Conservation (phyloP, 2,797 vertebrate genomes). For the Momotus momota region DNA sequence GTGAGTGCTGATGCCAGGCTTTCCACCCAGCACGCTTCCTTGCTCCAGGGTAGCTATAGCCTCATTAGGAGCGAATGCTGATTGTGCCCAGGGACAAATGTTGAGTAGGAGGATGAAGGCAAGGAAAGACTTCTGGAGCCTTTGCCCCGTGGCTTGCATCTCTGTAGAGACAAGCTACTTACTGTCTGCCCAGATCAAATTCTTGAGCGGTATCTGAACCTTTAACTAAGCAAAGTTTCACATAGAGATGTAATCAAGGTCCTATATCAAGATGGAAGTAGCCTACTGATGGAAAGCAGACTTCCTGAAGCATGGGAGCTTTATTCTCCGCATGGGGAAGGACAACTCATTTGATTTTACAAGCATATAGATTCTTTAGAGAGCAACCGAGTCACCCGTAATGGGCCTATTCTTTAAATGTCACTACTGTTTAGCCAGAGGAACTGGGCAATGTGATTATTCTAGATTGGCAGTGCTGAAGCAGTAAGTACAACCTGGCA, state of each 20-base stretch:
- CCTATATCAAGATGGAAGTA: not conserved
- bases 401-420: not conserved
- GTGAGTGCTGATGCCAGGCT: not conserved
- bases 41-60: not conserved
- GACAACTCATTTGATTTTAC: not conserved
- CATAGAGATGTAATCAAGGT: not conserved
- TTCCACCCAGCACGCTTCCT: not conserved
- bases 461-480: not conserved
- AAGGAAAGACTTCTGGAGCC: not conserved
- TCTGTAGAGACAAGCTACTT: not conserved
- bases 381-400: not conserved
- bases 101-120: not conserved
- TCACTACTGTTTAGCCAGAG: not conserved
- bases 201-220: not conserved
- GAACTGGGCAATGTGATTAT: not conserved
- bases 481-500: not conserved
- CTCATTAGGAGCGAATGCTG: not conserved
- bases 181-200: not conserved
- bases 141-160: not conserved
- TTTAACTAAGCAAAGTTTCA: not conserved
- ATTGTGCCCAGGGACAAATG: not conserved
- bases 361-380: not conserved
- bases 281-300: not conserved
- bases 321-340: not conserved
- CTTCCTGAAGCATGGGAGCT: not conserved